Percentiles rank a stretch among this genome's conserved stretches.
Conservation (phyloP, 2,888 invertebrate species). For the Rhagium mordax region DNA sequence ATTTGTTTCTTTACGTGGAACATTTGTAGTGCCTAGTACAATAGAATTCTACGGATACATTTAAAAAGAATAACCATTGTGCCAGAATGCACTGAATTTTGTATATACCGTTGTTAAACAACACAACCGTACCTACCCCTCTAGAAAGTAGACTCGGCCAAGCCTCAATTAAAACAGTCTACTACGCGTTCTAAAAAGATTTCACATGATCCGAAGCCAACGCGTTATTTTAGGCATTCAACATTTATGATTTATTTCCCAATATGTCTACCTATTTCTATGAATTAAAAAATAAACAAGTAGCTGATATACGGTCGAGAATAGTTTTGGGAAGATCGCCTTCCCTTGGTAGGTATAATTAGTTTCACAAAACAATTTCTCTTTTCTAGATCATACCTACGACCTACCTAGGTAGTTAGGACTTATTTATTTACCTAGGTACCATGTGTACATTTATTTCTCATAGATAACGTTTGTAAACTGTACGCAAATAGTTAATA, state of each 20-base stretch:
- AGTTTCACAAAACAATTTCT: too few species aligned
- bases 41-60: conserved; percentile 47
- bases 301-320: not conserved
- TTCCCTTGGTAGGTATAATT: too few species aligned
- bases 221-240: conserved; percentile 52
- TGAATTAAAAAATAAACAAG: conserved; percentile 18
- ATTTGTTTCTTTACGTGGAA: conserved; percentile 44
- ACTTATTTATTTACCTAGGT: too few species aligned
- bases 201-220: conserved; percentile 49
- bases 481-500: too few species aligned
- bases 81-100: conserved; percentile 52
- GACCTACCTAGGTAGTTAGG: too few species aligned
- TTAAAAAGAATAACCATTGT: conserved; percentile 52
- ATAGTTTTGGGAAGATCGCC: too few species aligned
- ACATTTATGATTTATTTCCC: conserved; percentile 37
- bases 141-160: conserved; percentile 66
- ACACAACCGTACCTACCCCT: conserved; percentile 56
- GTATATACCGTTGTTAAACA: conserved; percentile 51
- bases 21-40: conserved; percentile 38
- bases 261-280: conserved; percentile 29
- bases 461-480: too few species aligned
- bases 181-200: conserved; percentile 67
- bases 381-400: too few species aligned
- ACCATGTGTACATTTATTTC: too few species aligned
- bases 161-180: conserved; percentile 68